These are phyloP conservation scores for Tetropium fuscum DNA, from an alignment of 2,888 invertebrate species.

Conservation along the genomic window DNA sequence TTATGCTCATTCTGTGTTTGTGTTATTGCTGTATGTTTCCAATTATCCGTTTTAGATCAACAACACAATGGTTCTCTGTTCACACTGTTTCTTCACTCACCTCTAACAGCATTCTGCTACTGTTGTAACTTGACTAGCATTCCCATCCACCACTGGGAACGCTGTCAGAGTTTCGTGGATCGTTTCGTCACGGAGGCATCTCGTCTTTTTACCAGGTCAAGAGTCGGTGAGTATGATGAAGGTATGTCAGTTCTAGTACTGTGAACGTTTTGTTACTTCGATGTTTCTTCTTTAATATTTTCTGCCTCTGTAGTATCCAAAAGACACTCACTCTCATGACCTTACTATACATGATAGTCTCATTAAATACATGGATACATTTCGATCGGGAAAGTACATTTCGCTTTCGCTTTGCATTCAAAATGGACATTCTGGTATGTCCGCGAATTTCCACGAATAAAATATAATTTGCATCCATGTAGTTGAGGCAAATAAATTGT, in stretches of 20 bases:
- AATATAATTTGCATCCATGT: too few relatives aligned
- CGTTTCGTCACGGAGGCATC: slow-evolving; percentile 91
- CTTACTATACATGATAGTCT: too few relatives aligned
- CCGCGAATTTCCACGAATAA: too few relatives aligned
- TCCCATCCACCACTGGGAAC: slow-evolving; percentile 90
- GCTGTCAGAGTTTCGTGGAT: slow-evolving; percentile 88
- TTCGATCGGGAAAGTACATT: too few relatives aligned
- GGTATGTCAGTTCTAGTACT: slow-evolving; percentile 53
- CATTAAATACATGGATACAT: background rate
- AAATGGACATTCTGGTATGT: too few relatives aligned
- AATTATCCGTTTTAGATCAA: slow-evolving; percentile 79
- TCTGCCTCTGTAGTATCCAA: background rate
- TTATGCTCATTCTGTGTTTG: too few relatives aligned
- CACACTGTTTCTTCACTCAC: slow-evolving; percentile 95
- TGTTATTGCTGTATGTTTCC: too few relatives aligned
- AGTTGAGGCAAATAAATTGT: too few relatives aligned
- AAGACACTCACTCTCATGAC: slow-evolving; percentile 1
- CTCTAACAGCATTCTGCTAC: slow-evolving; percentile 91
- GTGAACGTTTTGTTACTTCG: slow-evolving; percentile 21
- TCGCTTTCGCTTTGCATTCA: too few relatives aligned
- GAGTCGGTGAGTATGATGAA: slow-evolving; percentile 76
- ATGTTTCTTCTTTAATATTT: background rate
- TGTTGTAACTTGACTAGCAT: slow-evolving; percentile 90
- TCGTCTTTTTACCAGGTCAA: slow-evolving; percentile 82
- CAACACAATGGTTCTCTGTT: slow-evolving; percentile 92